phyloP scores from a whole-genome alignment of 2,113 vertebrate species.

The Phalacrocorax pelagicus region DNA sequence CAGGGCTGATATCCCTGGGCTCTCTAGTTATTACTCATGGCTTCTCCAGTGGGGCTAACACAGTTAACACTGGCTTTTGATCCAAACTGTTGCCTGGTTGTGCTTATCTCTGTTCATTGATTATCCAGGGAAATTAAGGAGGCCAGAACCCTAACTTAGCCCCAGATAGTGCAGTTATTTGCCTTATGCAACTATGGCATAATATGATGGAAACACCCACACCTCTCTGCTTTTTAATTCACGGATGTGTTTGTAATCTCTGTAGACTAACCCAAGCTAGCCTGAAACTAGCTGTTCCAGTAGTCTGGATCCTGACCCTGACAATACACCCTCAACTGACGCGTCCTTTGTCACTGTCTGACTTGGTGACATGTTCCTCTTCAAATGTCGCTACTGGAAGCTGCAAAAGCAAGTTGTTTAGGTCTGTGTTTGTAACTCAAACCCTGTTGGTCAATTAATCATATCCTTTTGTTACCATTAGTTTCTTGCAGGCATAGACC shows the following conservation, averaged over 20 bases:
- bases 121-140: neutral
- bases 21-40: neutral
- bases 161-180: neutral
- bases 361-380: neutral
- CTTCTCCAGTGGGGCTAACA: neutral
- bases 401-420: neutral
- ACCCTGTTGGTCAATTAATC: neutral
- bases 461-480: neutral
- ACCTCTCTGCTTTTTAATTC: neutral
- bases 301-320: neutral
- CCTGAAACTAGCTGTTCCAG: neutral
- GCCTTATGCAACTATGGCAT: too few relatives aligned
- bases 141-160: neutral
- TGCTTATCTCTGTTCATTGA: neutral
- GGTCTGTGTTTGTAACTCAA: neutral
- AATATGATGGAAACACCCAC: neutral
- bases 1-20: too few relatives aligned
- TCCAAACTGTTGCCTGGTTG: neutral
- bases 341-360: neutral
- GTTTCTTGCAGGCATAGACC: neutral
- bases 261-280: neutral
- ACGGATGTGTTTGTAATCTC: neutral
- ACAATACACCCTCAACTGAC: neutral
- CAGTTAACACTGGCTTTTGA: neutral
- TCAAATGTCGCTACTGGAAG: neutral